These are phyloP conservation scores for Leiothrix lutea DNA, from an alignment of 2,113 vertebrate genomes.

Conservation along the genomic window DNA sequence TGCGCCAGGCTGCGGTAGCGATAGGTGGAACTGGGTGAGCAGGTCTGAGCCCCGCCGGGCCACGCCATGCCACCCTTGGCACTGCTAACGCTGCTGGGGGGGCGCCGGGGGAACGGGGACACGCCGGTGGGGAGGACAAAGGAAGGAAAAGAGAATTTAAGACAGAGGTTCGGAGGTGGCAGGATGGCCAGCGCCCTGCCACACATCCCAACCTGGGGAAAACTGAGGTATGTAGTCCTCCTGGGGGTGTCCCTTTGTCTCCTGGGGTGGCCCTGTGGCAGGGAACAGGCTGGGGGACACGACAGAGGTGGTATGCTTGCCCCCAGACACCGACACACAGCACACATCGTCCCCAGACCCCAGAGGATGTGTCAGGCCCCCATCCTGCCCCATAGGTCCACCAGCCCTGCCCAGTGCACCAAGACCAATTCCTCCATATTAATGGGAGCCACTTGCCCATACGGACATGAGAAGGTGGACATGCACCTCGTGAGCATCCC, in stretches of 20 bases:
- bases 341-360: fast-evolving
- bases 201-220: not conserved
- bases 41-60: slow-evolving; percentile 80
- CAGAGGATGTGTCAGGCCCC: fast-evolving
- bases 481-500: not conserved
- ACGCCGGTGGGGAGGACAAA: not conserved
- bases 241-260: not conserved
- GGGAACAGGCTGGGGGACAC: not conserved
- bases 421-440: not conserved
- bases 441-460: not conserved
- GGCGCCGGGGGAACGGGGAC: not conserved
- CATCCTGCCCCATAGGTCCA: not conserved
- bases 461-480: not conserved
- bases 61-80: slow-evolving; percentile 88
- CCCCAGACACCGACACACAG: too few relatives aligned
- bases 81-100: slow-evolving; percentile 87
- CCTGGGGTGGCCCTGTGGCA: not conserved
- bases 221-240: not conserved
- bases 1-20: slow-evolving; percentile 94
- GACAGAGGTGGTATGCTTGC: not conserved
- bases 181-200: not conserved
- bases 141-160: slow-evolving; percentile 72
- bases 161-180: not conserved
- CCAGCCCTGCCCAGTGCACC: fast-evolving
- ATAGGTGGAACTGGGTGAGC: slow-evolving; percentile 89